These are phyloP conservation scores for Drosophila macrothrix DNA, from an alignment of 2,888 invertebrate species.

Conservation along the genomic window DNA sequence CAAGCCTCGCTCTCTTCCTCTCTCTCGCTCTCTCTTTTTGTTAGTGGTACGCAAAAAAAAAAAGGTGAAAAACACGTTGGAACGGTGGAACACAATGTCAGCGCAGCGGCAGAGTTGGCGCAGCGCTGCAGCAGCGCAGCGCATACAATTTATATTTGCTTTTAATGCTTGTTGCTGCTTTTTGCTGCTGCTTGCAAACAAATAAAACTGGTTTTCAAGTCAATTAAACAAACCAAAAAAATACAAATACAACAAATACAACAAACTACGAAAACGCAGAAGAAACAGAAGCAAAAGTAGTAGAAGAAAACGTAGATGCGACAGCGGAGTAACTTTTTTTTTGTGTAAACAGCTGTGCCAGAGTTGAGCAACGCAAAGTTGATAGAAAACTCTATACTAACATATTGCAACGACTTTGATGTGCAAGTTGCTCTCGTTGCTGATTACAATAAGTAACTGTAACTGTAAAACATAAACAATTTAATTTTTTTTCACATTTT, in stretches of 20 bases:
- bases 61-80: conserved; percentile 48
- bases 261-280: conserved; percentile 35
- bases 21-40: conserved; percentile 5
- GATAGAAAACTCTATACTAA: neutral
- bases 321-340: conserved; percentile 49
- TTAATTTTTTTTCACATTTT: neutral
- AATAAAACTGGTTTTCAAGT: conserved; percentile 76
- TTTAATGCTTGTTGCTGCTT: conserved; percentile 69
- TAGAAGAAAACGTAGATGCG: conserved; percentile 21
- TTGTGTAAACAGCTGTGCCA: conserved; percentile 41
- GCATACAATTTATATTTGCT: conserved; percentile 74
- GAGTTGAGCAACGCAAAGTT: neutral
- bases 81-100: conserved; percentile 24
- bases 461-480: neutral
- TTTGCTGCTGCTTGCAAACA: conserved; percentile 69
- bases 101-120: conserved; percentile 20
- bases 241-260: conserved; percentile 28
- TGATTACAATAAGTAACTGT: conserved; percentile 2
- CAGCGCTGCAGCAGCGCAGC: conserved; percentile 35
- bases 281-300: conserved; percentile 21
- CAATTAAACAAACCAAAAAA: conserved; percentile 71
- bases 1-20: conserved; percentile 15
- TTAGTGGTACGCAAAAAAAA: conserved; percentile 1
- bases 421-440: neutral
- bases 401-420: neutral